Conservation (phyloP, 1,140 invertebrate species). For the Lordiphosa collinella region DNA sequence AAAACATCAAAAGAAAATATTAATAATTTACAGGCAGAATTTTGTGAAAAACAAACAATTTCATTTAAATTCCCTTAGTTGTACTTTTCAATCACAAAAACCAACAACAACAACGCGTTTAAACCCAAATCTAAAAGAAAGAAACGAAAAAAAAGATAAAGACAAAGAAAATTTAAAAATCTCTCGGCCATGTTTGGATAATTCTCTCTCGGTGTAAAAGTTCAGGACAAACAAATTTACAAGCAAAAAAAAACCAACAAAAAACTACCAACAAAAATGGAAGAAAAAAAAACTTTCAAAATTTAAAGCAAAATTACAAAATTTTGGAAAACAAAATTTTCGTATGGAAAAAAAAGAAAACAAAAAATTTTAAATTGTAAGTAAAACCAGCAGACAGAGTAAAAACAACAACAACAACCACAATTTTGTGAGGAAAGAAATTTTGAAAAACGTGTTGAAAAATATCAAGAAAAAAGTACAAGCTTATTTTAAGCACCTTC, state of each 20-base stretch:
- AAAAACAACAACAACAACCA: constrained; percentile 20
- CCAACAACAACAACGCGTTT: constrained; percentile 48
- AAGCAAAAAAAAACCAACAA: constrained; percentile 33
- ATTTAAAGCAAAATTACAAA: constrained; percentile 71
- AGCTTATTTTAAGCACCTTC: constrained; percentile 87
- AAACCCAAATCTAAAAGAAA: constrained; percentile 40
- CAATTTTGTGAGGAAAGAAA: constrained; percentile 33
- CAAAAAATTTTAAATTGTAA: constrained; percentile 50
- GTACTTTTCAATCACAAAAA: constrained; percentile 63
- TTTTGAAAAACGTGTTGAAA: constrained; percentile 73
- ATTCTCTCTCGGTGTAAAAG: constrained; percentile 79
- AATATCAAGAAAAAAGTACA: constrained; percentile 86
- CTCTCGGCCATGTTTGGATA: constrained; percentile 80
- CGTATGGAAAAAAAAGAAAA: constrained; percentile 55
- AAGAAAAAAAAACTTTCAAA: constrained; percentile 46
- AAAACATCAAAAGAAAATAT: constrained; percentile 23
- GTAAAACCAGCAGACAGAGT: constrained; percentile 31
- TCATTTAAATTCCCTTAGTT: constrained; percentile 39
- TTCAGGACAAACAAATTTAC: constrained; percentile 77
- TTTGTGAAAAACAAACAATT: constrained; percentile 30
- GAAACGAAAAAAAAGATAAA: constrained; percentile 37
- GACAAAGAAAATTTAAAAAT: constrained; percentile 58
- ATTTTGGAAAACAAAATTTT: constrained; percentile 73
- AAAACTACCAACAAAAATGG: constrained; percentile 44
- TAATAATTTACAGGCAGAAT: constrained; percentile 79